A percentile compares a stretch with the other conserved stretches of the same genome.
phyloP scores from a whole-genome alignment of 2,797 vertebrate genomes.

The Kryptopterus vitreolus region DNA sequence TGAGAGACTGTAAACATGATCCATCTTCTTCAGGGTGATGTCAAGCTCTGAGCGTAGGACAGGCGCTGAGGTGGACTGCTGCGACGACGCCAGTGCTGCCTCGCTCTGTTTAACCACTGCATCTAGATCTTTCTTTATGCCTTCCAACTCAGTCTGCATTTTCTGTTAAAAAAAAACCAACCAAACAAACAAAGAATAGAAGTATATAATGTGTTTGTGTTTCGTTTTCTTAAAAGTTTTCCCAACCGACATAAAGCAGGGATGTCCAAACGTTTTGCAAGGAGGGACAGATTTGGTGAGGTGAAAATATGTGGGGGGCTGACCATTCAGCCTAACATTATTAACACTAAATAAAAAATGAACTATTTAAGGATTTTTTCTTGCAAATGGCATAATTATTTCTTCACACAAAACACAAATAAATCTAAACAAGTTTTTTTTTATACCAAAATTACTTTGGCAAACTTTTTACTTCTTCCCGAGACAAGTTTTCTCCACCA shows the following conservation, averaged over 20 bases:
- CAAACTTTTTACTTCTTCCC: too few relatives aligned
- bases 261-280: too few relatives aligned
- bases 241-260: background rate
- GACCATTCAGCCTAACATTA: too few relatives aligned
- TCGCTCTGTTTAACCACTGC: slow-evolving; percentile 78
- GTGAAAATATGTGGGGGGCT: too few relatives aligned
- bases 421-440: too few relatives aligned
- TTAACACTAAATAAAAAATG: too few relatives aligned
- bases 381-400: too few relatives aligned
- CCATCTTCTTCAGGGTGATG: slow-evolving; percentile 86
- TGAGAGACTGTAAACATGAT: slow-evolving; percentile 88
- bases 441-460: too few relatives aligned
- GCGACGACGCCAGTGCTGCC: slow-evolving; percentile 79
- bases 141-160: slow-evolving; percentile 88
- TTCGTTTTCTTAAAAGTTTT: background rate
- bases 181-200: background rate
- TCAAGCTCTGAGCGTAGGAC: slow-evolving; percentile 87
- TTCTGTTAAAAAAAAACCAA: slow-evolving; percentile 73
- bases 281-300: too few relatives aligned
- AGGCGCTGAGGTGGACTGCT: slow-evolving; percentile 74
- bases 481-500: too few relatives aligned
- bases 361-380: too few relatives aligned
- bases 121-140: slow-evolving; percentile 80
- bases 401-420: too few relatives aligned
- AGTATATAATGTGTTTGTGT: background rate